These are phyloP conservation scores for Heterodera filipjevi DNA, from an alignment of 2,888 invertebrate species.

Conservation along the genomic window DNA sequence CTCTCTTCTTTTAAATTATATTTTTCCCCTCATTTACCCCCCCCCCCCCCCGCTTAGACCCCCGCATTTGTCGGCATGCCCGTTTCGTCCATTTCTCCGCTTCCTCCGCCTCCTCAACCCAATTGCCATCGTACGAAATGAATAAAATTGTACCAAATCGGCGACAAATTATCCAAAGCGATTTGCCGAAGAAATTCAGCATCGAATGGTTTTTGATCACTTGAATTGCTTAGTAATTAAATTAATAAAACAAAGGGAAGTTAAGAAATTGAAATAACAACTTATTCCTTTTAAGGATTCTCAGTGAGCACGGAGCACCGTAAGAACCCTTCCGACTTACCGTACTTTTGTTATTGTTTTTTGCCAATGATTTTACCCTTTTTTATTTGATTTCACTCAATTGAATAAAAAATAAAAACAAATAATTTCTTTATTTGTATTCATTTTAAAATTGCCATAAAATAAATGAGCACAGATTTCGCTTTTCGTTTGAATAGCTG, in stretches of 20 bases:
- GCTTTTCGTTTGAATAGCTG: background rate
- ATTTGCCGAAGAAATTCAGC: conserved; percentile 25
- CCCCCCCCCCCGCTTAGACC: background rate
- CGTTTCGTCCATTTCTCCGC: conserved; percentile 2
- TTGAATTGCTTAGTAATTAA: background rate
- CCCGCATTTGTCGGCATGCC: conserved; percentile 26
- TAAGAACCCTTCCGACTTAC: background rate
- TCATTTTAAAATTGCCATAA: background rate
- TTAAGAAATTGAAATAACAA: background rate
- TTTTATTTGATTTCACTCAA: background rate
- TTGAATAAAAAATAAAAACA: background rate
- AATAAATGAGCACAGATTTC: background rate
- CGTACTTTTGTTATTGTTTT: background rate
- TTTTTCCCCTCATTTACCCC: background rate
- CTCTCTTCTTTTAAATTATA: background rate
- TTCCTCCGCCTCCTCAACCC: conserved; percentile 10
- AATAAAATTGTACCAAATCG: conserved; percentile 9
- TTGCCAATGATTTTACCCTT: background rate
- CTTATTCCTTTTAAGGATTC: background rate
- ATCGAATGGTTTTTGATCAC: conserved; percentile 25
- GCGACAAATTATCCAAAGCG: background rate
- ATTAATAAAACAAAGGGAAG: too few species aligned
- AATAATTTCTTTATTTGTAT: too few species aligned
- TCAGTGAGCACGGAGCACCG: background rate
- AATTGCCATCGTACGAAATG: conserved; percentile 15